These are phyloP conservation scores for Palythoa heliodiscus DNA, from an alignment of 92 coral and sea anemone species.

Conservation along the genomic window DNA sequence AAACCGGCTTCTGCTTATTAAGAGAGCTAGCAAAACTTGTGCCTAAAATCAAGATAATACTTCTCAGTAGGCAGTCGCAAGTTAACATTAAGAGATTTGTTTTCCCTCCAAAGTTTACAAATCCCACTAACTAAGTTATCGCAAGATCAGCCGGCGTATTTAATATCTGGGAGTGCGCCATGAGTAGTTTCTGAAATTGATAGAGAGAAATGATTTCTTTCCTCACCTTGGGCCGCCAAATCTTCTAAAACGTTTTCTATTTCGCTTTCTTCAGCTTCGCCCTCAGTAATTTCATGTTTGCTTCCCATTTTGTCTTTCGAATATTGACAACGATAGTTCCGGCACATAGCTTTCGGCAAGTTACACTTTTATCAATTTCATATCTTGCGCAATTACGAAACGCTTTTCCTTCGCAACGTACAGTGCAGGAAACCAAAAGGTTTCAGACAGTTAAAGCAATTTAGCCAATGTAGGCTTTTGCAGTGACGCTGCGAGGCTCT, in stretches of 20 bases:
- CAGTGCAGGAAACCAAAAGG: neutral
- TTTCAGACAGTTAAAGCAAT: constrained; percentile 12
- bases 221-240: constrained; percentile 32
- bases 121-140: neutral
- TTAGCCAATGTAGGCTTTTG: neutral
- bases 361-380: neutral
- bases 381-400: constrained; percentile 28
- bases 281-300: neutral
- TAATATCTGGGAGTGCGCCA: neutral
- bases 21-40: neutral
- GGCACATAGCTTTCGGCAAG: constrained; percentile 1
- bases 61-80: neutral
- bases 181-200: neutral
- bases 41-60: neutral
- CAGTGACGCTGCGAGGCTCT: neutral
- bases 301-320: constrained; percentile 4
- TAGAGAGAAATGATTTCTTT: neutral
- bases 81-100: neutral
- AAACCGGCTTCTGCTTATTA: neutral
- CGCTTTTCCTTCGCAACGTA: constrained; percentile 25
- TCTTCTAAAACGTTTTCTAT: constrained; percentile 24
- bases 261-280: constrained; percentile 26
- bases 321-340: constrained; percentile 3
- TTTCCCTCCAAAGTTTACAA: neutral
- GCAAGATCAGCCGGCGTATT: neutral